These are phyloP conservation scores for Speoplatyrhinus poulsoni DNA, from an alignment of 2,113 vertebrate species.

Conservation along the genomic window DNA sequence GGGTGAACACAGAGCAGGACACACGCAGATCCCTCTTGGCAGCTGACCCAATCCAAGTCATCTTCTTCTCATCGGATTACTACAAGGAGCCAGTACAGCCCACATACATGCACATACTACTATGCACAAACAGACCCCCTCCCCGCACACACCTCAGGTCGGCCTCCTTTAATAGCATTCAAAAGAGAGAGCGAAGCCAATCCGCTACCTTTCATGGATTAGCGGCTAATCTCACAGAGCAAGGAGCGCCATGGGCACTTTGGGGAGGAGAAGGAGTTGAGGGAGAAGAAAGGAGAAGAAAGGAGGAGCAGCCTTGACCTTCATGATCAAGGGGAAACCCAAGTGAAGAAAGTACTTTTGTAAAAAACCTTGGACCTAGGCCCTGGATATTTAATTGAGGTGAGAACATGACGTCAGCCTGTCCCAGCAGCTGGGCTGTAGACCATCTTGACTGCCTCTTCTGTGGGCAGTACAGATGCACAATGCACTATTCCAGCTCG, in stretches of 20 bases:
- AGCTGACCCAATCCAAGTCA: constrained; percentile 37
- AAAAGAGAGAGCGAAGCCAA: constrained; percentile 59
- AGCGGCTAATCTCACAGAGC: constrained; percentile 69
- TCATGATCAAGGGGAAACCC: constrained; percentile 59
- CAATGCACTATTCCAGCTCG: constrained; percentile 17
- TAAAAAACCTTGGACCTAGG: not conserved
- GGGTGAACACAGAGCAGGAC: no score
- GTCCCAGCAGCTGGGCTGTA: constrained; percentile 31
- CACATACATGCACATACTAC: constrained; percentile 9
- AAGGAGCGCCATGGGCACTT: constrained; percentile 60
- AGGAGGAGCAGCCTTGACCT: constrained; percentile 64
- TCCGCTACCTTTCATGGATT: constrained; percentile 72
- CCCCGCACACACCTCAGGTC: constrained; percentile 56
- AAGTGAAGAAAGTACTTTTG: constrained; percentile 31
- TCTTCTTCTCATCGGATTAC: constrained; percentile 61
- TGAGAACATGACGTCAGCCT: constrained; percentile 13
- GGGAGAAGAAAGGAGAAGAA: constrained; percentile 38
- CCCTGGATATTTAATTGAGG: constrained; percentile 38
- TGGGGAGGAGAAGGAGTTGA: constrained; percentile 25
- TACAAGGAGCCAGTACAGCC: constrained; percentile 48
- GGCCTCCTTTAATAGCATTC: constrained; percentile 65
- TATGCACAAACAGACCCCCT: not conserved
- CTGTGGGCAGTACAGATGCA: constrained; percentile 35
- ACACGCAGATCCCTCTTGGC: not conserved
- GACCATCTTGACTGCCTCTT: constrained; percentile 2